Conservation (phyloP, 2,797 vertebrate species). For the Eulemur coronatus region DNA sequence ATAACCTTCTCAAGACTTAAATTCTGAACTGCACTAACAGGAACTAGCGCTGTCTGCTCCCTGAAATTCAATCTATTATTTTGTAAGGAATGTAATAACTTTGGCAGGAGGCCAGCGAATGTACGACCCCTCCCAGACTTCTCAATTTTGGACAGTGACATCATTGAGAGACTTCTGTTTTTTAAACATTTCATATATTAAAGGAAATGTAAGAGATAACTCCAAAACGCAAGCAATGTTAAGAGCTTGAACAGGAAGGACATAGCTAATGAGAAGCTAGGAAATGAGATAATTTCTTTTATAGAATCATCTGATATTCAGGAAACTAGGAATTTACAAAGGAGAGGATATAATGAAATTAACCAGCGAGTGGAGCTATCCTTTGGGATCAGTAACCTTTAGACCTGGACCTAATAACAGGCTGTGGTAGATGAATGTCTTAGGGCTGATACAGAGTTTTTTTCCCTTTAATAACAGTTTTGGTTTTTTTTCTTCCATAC, state of each 20-base stretch:
- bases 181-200: constrained; percentile 44
- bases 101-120: not conserved
- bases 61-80: not conserved
- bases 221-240: constrained; percentile 47
- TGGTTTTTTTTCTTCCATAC: not conserved
- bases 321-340: constrained; percentile 65
- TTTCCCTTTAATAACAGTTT: not conserved
- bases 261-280: constrained; percentile 56
- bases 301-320: constrained; percentile 59
- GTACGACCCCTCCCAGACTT: not conserved
- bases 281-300: constrained; percentile 68
- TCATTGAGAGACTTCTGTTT: constrained; percentile 51
- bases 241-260: constrained; percentile 69
- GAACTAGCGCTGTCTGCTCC: not conserved
- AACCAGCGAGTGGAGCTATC: not conserved
- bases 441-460: not conserved
- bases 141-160: constrained; percentile 45
- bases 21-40: not conserved
- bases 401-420: not conserved
- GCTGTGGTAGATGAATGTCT: not conserved
- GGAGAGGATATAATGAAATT: constrained; percentile 59
- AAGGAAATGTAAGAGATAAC: constrained; percentile 66
- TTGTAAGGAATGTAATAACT: not conserved
- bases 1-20: not conserved
- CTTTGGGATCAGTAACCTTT: constrained; percentile 44